Evolutionary conservation across 2,113 vertebrate genomes (phyloP).

Genomic region (Lasiurus cinereus): DNA sequence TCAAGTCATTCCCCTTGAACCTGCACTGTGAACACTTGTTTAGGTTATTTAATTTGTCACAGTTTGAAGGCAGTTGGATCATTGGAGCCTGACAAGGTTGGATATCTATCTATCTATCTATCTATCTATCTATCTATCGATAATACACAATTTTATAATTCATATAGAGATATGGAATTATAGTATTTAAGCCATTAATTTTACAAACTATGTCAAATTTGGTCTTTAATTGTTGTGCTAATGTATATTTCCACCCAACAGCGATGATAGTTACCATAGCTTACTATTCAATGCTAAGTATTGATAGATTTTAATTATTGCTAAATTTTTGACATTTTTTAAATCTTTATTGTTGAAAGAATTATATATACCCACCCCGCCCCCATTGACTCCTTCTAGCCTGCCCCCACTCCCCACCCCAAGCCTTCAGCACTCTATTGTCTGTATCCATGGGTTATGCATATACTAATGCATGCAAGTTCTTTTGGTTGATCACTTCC

Average conservation of each 20-base stretch:
- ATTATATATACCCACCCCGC: too few relatives aligned
- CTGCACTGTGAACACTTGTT: neutral
- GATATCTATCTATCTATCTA: too few relatives aligned
- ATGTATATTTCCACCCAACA: neutral
- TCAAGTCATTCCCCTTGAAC: neutral
- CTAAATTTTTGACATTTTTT: neutral
- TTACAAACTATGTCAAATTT: neutral
- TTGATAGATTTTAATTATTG: neutral
- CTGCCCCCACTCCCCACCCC: too few relatives aligned
- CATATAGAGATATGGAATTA: neutral
- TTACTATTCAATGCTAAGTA: neutral
- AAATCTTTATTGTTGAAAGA: too few relatives aligned
- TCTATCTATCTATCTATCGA: too few relatives aligned
- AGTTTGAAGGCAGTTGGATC: neutral
- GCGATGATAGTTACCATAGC: neutral
- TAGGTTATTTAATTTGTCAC: neutral
- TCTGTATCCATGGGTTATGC: too few relatives aligned
- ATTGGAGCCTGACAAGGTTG: neutral
- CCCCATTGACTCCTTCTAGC: too few relatives aligned
- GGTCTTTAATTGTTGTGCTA: neutral
- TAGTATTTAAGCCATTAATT: neutral
- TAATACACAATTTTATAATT: neutral
- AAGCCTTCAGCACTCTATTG: too few relatives aligned
- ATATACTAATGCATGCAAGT: too few relatives aligned
- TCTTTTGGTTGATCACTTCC: too few relatives aligned